Conservation (phyloP, 2,888 invertebrate species). For the Lomographa bimaculata region DNA sequence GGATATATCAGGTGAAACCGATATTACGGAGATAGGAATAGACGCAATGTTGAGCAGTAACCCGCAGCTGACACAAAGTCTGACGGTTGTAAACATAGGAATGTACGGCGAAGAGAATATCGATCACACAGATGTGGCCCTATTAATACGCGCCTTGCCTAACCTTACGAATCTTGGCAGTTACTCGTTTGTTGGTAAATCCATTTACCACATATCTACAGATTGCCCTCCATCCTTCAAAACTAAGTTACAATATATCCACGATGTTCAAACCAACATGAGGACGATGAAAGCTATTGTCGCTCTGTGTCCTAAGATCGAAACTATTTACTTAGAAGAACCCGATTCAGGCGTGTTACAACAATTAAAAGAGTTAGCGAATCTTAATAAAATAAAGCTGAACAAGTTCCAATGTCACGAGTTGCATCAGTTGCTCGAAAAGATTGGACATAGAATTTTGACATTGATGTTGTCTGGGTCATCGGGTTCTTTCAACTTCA, state of each 20-base stretch:
- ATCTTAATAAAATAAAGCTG: conserved; percentile 83
- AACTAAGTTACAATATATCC: conserved; percentile 86
- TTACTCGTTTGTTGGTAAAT: conserved; percentile 87
- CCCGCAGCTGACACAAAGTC: conserved; percentile 76
- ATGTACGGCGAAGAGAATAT: conserved; percentile 88
- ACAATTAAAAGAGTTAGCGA: conserved; percentile 72
- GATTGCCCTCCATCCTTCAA: conserved; percentile 79
- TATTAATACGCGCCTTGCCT: conserved; percentile 85
- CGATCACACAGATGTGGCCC: conserved; percentile 85
- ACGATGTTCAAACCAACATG: conserved; percentile 85
- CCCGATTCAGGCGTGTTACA: conserved; percentile 82
- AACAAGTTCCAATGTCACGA: conserved; percentile 86
- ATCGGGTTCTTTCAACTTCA: conserved; percentile 82
- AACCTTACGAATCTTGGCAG: conserved; percentile 86
- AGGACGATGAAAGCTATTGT: conserved; percentile 84
- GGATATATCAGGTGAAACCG: conserved; percentile 88
- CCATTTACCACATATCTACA: conserved; percentile 81
- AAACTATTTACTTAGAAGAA: conserved; percentile 86
- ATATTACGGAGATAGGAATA: conserved; percentile 86
- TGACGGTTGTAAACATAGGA: conserved; percentile 87
- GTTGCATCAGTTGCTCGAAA: conserved; percentile 81
- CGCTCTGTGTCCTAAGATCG: conserved; percentile 84
- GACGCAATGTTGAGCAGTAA: conserved; percentile 80
- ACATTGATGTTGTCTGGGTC: conserved; percentile 84
- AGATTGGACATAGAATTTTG: conserved; percentile 78